Conservation (phyloP, 1,140 invertebrate genomes). For the Zophobas morio region DNA sequence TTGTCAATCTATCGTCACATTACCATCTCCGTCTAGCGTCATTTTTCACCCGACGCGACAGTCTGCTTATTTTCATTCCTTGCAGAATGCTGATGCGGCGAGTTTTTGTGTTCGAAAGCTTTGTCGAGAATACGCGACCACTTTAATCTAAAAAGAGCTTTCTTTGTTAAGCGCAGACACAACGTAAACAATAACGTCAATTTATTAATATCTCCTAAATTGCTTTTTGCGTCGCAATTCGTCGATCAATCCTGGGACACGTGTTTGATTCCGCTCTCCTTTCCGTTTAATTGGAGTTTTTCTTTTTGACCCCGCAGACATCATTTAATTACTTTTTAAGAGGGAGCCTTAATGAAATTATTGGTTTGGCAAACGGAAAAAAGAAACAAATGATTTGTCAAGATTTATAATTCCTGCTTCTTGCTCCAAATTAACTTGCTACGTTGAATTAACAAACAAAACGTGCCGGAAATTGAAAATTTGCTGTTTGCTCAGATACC, state of each 20-base stretch:
- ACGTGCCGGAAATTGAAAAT: constrained; percentile 60
- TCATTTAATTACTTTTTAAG: constrained; percentile 9
- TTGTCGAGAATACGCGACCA: constrained; percentile 35
- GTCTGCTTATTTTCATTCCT: constrained; percentile 36
- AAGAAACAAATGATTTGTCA: constrained; percentile 20
- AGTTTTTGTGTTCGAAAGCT: constrained; percentile 26
- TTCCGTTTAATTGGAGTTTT: constrained; percentile 3
- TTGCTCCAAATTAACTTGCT: constrained; percentile 53
- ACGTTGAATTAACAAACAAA: constrained; percentile 58
- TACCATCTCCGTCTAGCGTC: constrained; percentile 40
- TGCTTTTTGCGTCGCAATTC: constrained; percentile 16
- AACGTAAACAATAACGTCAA: constrained; percentile 29
- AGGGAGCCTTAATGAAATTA: not conserved
- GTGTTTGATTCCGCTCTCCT: constrained; percentile 6
- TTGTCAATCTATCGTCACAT: constrained; percentile 41
- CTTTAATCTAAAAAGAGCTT: constrained; percentile 24
- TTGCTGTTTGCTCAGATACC: constrained; percentile 55
- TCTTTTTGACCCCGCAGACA: not conserved
- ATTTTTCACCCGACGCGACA: constrained; percentile 36
- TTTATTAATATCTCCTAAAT: constrained; percentile 9
- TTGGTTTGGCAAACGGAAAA: not conserved
- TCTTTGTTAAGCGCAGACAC: constrained; percentile 7
- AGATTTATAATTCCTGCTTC: constrained; percentile 51
- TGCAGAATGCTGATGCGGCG: constrained; percentile 34
- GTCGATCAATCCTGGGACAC: constrained; percentile 13